Percentiles rank a stretch among this genome's conserved stretches.
Evolutionary conservation across 2,888 invertebrate genomes (phyloP).

Genomic region (Zelleria hepariella): DNA sequence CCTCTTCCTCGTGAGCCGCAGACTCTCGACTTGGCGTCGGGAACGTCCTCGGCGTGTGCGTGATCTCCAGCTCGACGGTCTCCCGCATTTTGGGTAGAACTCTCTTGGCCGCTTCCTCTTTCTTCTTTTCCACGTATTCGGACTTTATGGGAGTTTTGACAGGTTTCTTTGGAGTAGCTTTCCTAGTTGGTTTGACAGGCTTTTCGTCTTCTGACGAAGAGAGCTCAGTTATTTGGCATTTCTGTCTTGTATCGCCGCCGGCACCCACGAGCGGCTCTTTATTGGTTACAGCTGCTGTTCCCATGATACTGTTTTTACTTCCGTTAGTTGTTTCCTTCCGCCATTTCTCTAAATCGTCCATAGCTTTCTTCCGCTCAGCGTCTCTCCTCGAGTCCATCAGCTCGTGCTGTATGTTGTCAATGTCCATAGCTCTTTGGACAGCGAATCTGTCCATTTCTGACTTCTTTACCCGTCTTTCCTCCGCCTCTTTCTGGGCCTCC

Average conservation of each 20-base stretch:
- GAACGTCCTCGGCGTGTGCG: constrained; percentile 82
- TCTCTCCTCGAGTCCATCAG: constrained; percentile 76
- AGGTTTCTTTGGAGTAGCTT: constrained; percentile 19
- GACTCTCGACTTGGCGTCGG: constrained; percentile 88
- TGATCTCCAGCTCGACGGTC: constrained; percentile 72
- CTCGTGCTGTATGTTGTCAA: constrained; percentile 63
- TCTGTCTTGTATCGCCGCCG: constrained; percentile 7
- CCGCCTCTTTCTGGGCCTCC: constrained; percentile 64
- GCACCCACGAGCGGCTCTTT: background rate
- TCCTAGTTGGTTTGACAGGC: background rate
- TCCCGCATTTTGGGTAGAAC: constrained; percentile 72
- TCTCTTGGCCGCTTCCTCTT: constrained; percentile 40
- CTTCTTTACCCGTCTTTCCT: constrained; percentile 60
- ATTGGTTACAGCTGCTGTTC: constrained; percentile 5
- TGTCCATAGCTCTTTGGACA: constrained; percentile 62
- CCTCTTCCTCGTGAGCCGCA: constrained; percentile 77
- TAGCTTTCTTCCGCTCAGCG: constrained; percentile 73
- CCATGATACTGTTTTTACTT: constrained; percentile 5
- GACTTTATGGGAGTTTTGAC: constrained; percentile 37
- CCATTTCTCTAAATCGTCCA: constrained; percentile 77
- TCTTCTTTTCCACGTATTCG: constrained; percentile 49
- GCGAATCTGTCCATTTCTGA: constrained; percentile 69
- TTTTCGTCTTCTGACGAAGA: constrained; percentile 21
- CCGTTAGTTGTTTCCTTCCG: constrained; percentile 26
- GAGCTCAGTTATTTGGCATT: constrained; percentile 16